Conservation (phyloP, 2,888 invertebrate species). For the Boloria euphrosyne region DNA sequence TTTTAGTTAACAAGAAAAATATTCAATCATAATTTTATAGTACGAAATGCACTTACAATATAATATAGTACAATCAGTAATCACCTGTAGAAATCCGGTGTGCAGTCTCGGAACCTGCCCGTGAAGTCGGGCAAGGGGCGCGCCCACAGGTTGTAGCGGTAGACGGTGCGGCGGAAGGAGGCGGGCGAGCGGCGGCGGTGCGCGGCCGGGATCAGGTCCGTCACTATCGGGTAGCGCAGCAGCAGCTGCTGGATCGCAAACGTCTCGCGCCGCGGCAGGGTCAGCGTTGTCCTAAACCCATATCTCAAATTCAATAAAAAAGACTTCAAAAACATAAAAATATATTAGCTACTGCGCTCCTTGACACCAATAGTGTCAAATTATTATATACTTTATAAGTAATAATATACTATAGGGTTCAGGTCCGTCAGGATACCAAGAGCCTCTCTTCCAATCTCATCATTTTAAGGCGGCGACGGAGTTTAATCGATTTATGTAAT, state of each 20-base stretch:
- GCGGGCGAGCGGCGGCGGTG: constrained; percentile 64
- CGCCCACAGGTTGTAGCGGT: constrained; percentile 89
- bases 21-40: neutral
- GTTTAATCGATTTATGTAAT: no score
- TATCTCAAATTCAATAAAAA: no score
- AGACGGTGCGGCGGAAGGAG: constrained; percentile 86
- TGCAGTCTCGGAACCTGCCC: constrained; percentile 87
- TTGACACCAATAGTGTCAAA: no score
- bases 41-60: neutral
- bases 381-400: no score
- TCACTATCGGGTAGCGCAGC: constrained; percentile 70
- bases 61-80: neutral
- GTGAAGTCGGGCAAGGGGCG: constrained; percentile 86
- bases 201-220: constrained; percentile 53
- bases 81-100: constrained; percentile 89
- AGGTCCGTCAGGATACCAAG: no score
- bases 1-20: neutral
- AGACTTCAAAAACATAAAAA: no score
- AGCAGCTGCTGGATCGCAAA: constrained; percentile 83
- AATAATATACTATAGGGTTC: no score
- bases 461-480: no score
- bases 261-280: constrained; percentile 83
- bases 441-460: no score
- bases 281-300: constrained; percentile 85
- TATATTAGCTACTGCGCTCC: no score